phyloP scores from a whole-genome alignment of 2,797 vertebrate species.

The Botia kubotai region DNA sequence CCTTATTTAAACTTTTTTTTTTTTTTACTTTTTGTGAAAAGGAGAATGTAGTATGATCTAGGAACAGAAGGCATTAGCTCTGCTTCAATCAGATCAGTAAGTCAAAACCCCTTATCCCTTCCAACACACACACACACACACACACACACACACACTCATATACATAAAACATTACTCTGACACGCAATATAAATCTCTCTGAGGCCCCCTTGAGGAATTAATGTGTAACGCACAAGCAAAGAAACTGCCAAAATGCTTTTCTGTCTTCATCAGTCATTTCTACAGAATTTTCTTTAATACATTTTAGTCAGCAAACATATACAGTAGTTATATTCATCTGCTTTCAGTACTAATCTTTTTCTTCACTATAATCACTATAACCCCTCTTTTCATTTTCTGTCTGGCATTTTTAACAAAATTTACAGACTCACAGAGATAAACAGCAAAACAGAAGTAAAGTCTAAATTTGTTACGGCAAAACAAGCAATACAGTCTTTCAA shows the following conservation, averaged over 20 bases:
- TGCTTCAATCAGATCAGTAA: background rate
- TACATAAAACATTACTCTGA: background rate
- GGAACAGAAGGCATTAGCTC: background rate
- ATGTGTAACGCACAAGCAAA: background rate
- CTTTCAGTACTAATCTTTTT: background rate
- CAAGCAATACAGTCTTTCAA: background rate
- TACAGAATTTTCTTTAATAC: background rate
- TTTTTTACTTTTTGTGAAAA: background rate
- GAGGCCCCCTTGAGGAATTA: constrained; percentile 50
- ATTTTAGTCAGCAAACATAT: background rate
- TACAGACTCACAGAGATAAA: too few relatives aligned
- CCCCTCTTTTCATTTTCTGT: background rate
- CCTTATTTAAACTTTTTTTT: background rate
- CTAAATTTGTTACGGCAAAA: too few relatives aligned
- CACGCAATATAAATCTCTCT: constrained; percentile 29
- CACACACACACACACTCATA: background rate
- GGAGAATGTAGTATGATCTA: background rate
- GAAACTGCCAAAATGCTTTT: background rate
- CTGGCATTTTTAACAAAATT: too few relatives aligned
- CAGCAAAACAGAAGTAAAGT: too few relatives aligned
- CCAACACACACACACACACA: background rate
- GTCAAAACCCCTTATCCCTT: background rate
- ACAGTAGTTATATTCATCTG: background rate
- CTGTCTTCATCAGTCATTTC: background rate
- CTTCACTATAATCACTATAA: background rate